Base-by-base conservation (phyloP, 2,888 invertebrate genomes). In the Strigamia crassipes region DNA sequence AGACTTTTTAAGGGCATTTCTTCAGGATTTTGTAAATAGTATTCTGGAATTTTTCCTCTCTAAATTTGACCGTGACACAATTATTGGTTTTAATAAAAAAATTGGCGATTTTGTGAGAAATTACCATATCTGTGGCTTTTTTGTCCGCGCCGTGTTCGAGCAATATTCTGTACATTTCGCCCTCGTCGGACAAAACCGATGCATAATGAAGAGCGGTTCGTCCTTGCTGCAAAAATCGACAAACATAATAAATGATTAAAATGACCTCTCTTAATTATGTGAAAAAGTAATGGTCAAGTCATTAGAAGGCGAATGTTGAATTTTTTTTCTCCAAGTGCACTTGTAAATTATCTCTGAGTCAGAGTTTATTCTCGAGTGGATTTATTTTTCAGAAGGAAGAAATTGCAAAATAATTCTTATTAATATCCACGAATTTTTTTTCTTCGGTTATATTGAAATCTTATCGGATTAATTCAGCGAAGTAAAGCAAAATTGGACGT, bases 121-220 rank as follows among this genome's bases (percentile, higher is more conserved):
- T 90, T 89, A 96, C 96, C 87, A 94, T 94, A 88, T 97, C 97
- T 84, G 92, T 90, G 80, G 92, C 90, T 86, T 93, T 92, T 3
- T 93, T 91, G 89, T 96, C 94, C 42, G 94, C 94, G 80, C 96
- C 97, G 82, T 96, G 91, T 87, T 95, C 94, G 84, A 93, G 91
- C 81, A 97, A 89, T 81, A 96, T 90, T 87, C 94, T 94, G 87
- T 94, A 96, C 86, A 94, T 94, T 87, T 95, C 94, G 0, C 94
- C 94, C 86, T 96, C 96, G 86, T 96, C 95, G 5, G 86, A 85
- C 31, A 85, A 82, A 0, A 88, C 87, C 5, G 89, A 89, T 1
- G 89, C 88, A 84, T 89, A 89, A 84, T 89, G 89, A 84, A 89
- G 86, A 10, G 89, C 87, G 0, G 89, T 89, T 78, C 89, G 83